Evolutionary conservation across 2,888 invertebrate genomes (phyloP).

Genomic region (Callyntrura sp.): DNA sequence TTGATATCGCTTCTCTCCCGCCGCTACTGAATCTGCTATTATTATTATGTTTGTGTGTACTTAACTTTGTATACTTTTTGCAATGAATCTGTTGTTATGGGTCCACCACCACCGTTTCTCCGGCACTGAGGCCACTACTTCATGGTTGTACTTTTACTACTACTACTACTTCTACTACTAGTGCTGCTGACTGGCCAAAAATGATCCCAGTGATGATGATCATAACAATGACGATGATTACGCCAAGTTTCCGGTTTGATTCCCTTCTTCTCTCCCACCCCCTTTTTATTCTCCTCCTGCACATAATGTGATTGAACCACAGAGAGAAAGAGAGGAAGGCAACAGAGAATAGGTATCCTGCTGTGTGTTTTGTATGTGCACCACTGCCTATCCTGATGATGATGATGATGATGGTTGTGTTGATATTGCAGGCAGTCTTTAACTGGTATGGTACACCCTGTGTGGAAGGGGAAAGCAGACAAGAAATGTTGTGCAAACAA

Average conservation of each 20-base stretch:
- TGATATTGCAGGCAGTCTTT: slow-evolving; percentile 3
- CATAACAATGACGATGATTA: slow-evolving; percentile 46
- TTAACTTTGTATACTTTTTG: slow-evolving; percentile 52
- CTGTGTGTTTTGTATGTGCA: slow-evolving; percentile 31
- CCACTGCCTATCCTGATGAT: background rate
- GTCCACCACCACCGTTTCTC: background rate
- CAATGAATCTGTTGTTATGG: slow-evolving; percentile 32
- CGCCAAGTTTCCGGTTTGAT: slow-evolving; percentile 56
- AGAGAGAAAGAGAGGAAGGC: slow-evolving; percentile 4
- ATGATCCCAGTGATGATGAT: slow-evolving; percentile 31
- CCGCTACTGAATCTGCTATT: background rate
- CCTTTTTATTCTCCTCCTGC: slow-evolving; percentile 3
- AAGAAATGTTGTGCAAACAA: slow-evolving; percentile 59
- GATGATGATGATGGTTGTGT: background rate
- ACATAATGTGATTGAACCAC: slow-evolving; percentile 29
- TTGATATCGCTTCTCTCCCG: slow-evolving; percentile 4
- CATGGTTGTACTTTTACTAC: no score
- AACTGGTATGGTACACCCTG: background rate
- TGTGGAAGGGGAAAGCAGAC: slow-evolving; percentile 26
- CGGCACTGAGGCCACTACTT: background rate
- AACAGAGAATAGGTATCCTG: slow-evolving; percentile 31
- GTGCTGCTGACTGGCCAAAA: slow-evolving; percentile 38
- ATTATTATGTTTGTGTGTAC: slow-evolving; percentile 23
- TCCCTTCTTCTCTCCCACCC: slow-evolving; percentile 13
- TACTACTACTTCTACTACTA: background rate